Base-by-base conservation (phyloP, 1,140 invertebrate species). In the Hydropsyche tenuis region DNA sequence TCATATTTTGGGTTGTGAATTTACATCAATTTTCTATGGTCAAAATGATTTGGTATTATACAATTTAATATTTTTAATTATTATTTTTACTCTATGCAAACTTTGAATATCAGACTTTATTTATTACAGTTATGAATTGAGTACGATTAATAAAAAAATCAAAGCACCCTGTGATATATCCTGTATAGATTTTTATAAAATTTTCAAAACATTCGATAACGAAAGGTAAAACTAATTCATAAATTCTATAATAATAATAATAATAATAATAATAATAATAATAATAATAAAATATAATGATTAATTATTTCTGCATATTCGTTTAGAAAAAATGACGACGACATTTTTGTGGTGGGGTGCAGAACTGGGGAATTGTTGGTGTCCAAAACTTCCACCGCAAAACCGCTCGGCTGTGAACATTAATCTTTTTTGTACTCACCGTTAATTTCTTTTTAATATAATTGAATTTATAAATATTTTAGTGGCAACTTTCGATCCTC, bases 1-100 rank as follows among this genome's bases (percentile, higher is more conserved):
- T 77, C n/a, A 65, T 72, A 11, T 30, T 74, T 7, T 77, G 75
- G 75, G 22, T 65, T n/a, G 69, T 74, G 5, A 73, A 77, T 64
- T 42, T 43, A 9, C 20, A 30, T 25, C 14, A 20, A 25, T 25
- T 45, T 14, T n/a, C 60, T 20, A 46, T 63, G 5, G 3, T 7
- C 9, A 45, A 72, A 56, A 51, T 69, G 20, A 69, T 62, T 5
- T 65, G 62, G 69, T 76, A 22, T 25, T 18, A 12, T 25, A 60
- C 2, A 25, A 7, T 25, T 60, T 4, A 48, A 25, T 60, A 4
- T 37, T 4, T 37, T 37, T 3, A n/a, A n/a, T n/a, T 37, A 37
- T 37, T 4, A 37, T 37, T 4, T 37, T 9, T 37, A 3, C 3
- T 37, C 9, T 9, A 37, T 37, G 9, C 25, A 25, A 25, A 60